A percentile compares a stretch with the other conserved stretches of the same genome.
These are phyloP conservation scores for Leptobrachium ailaonicum DNA, from an alignment of 2,113 vertebrate species.

Conservation along the genomic window DNA sequence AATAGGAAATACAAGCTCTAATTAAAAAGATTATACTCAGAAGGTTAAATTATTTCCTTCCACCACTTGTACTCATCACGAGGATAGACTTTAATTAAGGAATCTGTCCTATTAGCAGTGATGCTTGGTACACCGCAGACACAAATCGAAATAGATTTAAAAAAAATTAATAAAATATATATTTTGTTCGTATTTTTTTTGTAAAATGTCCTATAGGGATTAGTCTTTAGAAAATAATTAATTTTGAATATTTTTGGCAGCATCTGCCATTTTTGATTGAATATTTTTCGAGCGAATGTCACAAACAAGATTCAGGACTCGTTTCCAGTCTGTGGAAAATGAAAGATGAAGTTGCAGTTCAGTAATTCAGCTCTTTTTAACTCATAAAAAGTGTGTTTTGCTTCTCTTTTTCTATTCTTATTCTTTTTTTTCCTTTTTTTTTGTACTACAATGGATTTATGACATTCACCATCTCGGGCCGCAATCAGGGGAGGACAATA, in stretches of 20 bases:
- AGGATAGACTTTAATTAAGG: constrained; percentile 58
- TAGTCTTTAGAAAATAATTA: constrained; percentile 37
- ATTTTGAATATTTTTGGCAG: constrained; percentile 34
- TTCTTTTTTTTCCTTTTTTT: too few relatives aligned
- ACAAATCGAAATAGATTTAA: constrained; percentile 55
- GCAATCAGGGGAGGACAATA: too few relatives aligned
- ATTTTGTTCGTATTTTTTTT: constrained; percentile 42
- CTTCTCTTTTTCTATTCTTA: too few relatives aligned
- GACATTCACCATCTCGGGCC: too few relatives aligned
- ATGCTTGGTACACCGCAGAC: constrained; percentile 39
- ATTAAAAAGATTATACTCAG: constrained; percentile 55
- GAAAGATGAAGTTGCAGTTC: constrained; percentile 2
- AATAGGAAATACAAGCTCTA: constrained; percentile 55
- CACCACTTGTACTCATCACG: constrained; percentile 39
- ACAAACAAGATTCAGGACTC: constrained; percentile 16
- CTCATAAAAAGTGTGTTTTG: too few relatives aligned
- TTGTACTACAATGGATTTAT: too few relatives aligned
- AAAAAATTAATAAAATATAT: neutral
- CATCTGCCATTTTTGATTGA: constrained; percentile 43
- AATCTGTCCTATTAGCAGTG: constrained; percentile 53
- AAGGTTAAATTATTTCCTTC: constrained; percentile 60
- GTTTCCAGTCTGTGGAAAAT: constrained; percentile 5
- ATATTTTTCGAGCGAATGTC: constrained; percentile 36
- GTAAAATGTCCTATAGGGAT: constrained; percentile 28
- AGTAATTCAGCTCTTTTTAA: neutral